phyloP scores from a whole-genome alignment of 2,113 vertebrate genomes.

The Pagrus major region DNA sequence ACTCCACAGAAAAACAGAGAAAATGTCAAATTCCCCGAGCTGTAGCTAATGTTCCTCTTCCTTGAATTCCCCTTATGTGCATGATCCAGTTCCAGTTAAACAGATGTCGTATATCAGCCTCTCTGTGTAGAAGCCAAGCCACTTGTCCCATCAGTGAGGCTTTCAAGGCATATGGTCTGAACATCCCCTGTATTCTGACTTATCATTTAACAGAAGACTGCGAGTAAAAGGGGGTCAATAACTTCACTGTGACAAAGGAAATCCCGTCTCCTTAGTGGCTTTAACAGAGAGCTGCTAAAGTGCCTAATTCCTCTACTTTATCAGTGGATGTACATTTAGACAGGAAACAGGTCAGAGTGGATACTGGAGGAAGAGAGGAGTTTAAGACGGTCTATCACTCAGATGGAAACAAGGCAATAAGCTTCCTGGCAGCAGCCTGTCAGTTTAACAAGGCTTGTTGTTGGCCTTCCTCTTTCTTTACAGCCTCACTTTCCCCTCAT shows the following conservation, averaged over 20 bases:
- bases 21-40: constrained; percentile 18
- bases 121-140: constrained; percentile 57
- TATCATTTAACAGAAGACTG: constrained; percentile 52
- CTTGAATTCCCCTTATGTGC: constrained; percentile 28
- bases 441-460: constrained; percentile 69
- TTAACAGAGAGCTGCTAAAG: constrained; percentile 71
- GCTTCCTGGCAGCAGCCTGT: constrained; percentile 60
- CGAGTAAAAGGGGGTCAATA: constrained; percentile 52
- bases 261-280: constrained; percentile 61
- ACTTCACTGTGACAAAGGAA: constrained; percentile 70
- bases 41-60: constrained; percentile 35
- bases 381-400: constrained; percentile 55
- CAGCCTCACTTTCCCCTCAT: constrained; percentile 43
- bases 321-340: constrained; percentile 56
- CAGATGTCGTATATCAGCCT: constrained; percentile 78
- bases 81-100: constrained; percentile 72
- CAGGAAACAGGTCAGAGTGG: constrained; percentile 68
- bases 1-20: constrained; percentile 7
- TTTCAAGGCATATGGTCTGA: constrained; percentile 51
- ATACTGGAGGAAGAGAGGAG: constrained; percentile 45
- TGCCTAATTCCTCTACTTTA: constrained; percentile 63
- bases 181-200: constrained; percentile 64
- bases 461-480: constrained; percentile 61
- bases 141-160: constrained; percentile 59
- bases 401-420: constrained; percentile 68